These are phyloP conservation scores for Chloropsis cyanopogon DNA, from an alignment of 2,113 vertebrate species.

Conservation along the genomic window DNA sequence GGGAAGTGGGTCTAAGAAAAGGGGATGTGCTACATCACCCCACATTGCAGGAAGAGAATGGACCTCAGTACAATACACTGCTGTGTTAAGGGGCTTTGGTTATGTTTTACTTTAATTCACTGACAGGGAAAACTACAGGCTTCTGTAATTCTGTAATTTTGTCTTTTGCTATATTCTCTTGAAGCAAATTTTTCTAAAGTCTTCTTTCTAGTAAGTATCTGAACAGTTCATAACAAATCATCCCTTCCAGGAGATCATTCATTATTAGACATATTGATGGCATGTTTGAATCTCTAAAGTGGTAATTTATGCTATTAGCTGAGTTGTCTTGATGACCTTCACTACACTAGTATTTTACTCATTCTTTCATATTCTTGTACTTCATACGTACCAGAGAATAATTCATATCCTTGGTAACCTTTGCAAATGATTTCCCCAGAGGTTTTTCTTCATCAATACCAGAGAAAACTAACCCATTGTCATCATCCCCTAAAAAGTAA, in stretches of 20 bases:
- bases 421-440: constrained; percentile 78
- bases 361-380: constrained; percentile 65
- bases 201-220: constrained; percentile 55
- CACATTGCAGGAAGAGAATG: not conserved
- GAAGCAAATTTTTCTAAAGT: constrained; percentile 48
- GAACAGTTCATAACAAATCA: constrained; percentile 65
- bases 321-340: constrained; percentile 71
- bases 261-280: constrained; percentile 61
- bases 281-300: constrained; percentile 68
- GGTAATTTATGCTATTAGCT: constrained; percentile 67
- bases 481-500: constrained; percentile 78
- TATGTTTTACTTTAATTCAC: not conserved
- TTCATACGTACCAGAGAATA: constrained; percentile 70
- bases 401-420: constrained; percentile 80
- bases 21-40: not conserved
- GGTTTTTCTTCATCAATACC: constrained; percentile 76
- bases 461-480: constrained; percentile 75
- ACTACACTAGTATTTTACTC: constrained; percentile 66
- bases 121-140: not conserved
- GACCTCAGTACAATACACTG: not conserved
- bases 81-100: not conserved
- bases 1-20: not conserved
- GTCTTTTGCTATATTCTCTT: constrained; percentile 27
- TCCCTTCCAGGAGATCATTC: constrained; percentile 60
- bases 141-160: not conserved